Conservation (phyloP, 2,113 vertebrate genomes). For the Mionectes macconnelli region DNA sequence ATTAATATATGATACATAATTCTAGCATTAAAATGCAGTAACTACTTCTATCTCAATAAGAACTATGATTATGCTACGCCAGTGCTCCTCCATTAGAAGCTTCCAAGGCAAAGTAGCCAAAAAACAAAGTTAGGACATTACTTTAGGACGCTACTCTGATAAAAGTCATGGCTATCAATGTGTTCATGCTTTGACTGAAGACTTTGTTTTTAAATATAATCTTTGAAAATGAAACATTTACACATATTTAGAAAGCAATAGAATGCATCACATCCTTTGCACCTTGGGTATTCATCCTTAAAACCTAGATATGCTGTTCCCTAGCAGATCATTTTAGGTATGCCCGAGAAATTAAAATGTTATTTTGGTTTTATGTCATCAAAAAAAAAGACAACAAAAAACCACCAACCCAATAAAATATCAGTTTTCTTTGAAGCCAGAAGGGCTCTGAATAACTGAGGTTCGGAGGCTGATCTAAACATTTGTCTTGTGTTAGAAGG, state of each 20-base stretch:
- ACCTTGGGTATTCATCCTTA: neutral
- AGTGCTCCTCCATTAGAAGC: neutral
- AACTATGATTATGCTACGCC: neutral
- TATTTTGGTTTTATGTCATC: neutral
- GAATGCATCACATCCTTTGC: neutral
- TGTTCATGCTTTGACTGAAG: neutral
- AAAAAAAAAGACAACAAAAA: neutral
- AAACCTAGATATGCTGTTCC: neutral
- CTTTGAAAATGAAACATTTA: neutral
- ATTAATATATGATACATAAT: neutral
- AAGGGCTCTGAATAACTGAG: neutral
- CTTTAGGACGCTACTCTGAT: neutral
- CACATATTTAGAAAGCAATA: neutral
- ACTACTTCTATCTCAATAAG: neutral
- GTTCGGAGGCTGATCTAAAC: neutral
- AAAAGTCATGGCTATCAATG: neutral
- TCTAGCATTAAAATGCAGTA: neutral
- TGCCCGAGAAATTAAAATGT: neutral
- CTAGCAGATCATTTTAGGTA: constrained; percentile 9
- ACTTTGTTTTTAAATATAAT: neutral
- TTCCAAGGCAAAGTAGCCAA: neutral
- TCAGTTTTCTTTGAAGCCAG: neutral
- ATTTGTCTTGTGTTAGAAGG: neutral
- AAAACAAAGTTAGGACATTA: neutral
- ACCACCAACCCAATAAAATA: neutral